Evolutionary conservation across 1,140 invertebrate species (phyloP), one percentile per base, ranked within the genome.

Genomic region (Trissolcus basalis): DNA sequence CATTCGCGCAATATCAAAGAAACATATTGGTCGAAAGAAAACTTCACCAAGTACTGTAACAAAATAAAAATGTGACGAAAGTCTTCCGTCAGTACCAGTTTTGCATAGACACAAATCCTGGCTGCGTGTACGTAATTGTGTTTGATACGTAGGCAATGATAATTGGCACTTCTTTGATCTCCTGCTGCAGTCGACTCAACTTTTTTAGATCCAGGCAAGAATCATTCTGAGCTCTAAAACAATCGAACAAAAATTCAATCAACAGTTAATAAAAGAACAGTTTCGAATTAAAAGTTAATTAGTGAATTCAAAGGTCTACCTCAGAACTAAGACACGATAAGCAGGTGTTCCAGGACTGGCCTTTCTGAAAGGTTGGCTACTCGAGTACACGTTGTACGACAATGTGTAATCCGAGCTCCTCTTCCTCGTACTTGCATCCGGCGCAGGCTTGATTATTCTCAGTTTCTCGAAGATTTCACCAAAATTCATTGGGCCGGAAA

Each of bases 371-470:
- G 80, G 80, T 16, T 82, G 81, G 33, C 49, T 82, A 58, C 69
- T 82, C 0, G 77, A 78, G 55, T 85, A 88, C 56, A 88, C 81
- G n/a, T 87, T 87, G 15, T 87, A 89, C 0, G 85, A 88, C 56
- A 88, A 81, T 12, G 77, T 82, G 35, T 84, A 83, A 64, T 84
- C 81, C 6, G 76, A 75, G 32, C 74, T 83, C 19, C 84, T 86
- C 16, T 79, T 82, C 50, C 85, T 83, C 1, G 84, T 80, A 5
- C 63, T 84, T 14, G 74, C 83, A 12, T 87, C 83, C 0, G 80
- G 69, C 1, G 82, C 81, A 8, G 84, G 67, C 63, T 88, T 89
- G 12, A 89, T 88, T 72, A 89, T 86, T 77, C 76, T 80, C 3
- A 88, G 70, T 68, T 81, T 85, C 14, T 81, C 83, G 51, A 82